Percentiles rank a stretch among this genome's conserved stretches.
phyloP scores from a whole-genome alignment of 2,797 vertebrate species.

The Falco novaeseelandiae region DNA sequence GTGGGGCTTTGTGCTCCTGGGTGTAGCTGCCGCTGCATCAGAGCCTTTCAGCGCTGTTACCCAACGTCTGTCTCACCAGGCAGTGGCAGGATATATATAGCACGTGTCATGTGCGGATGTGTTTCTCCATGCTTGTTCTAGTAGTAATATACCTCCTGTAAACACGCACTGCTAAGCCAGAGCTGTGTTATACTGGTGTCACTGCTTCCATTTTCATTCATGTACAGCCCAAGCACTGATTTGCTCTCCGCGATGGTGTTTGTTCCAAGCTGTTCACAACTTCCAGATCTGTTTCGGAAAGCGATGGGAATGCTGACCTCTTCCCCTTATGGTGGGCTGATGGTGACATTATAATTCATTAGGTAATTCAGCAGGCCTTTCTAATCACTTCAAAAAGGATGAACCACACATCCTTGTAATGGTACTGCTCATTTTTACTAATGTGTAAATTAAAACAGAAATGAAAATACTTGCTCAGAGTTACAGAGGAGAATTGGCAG shows the following conservation, averaged over 20 bases:
- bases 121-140: not conserved
- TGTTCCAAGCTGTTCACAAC: not conserved
- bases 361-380: not conserved
- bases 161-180: not conserved
- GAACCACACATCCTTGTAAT: not conserved
- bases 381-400: not conserved
- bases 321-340: not conserved
- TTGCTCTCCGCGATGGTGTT: not conserved
- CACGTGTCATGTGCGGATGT: accelerated
- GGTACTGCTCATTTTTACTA: not conserved
- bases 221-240: accelerated
- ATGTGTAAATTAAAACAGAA: not conserved
- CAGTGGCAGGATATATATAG: accelerated
- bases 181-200: accelerated
- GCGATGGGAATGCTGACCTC: accelerated
- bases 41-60: not conserved
- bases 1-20: not conserved
- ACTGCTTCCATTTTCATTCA: not conserved
- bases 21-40: accelerated
- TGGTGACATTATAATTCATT: not conserved
- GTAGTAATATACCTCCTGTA: not conserved
- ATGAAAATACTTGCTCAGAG: not conserved
- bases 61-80: too few species aligned
- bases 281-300: not conserved
- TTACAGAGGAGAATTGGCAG: not conserved